Evolutionary conservation across 2,797 vertebrate genomes (phyloP).

Genomic region (Lemur catta): DNA sequence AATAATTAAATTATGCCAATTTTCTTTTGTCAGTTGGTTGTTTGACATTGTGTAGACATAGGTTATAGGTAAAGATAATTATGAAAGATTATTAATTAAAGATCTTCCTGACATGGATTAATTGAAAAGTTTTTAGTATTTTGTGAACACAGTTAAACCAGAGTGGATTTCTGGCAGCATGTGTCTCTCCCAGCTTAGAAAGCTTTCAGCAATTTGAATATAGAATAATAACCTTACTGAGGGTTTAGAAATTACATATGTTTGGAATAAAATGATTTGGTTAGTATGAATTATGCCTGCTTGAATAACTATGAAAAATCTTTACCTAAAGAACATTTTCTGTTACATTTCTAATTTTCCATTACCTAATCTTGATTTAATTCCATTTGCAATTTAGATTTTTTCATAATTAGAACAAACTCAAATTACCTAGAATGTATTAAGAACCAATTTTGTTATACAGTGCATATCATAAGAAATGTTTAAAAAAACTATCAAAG

Average conservation of each 20-base stretch:
- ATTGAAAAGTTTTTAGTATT: conserved; percentile 37
- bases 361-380: neutral
- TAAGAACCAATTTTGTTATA: neutral
- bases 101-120: neutral
- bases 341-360: neutral
- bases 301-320: neutral
- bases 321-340: neutral
- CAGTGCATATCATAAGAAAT: rapidly evolving
- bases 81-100: neutral
- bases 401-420: neutral
- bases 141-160: neutral
- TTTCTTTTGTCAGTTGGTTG: neutral
- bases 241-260: rapidly evolving
- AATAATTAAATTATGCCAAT: rapidly evolving
- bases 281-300: neutral
- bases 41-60: neutral
- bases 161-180: neutral
- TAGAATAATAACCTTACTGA: no score
- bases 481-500: neutral
- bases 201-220: neutral
- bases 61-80: neutral
- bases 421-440: neutral
- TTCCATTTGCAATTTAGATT: neutral
- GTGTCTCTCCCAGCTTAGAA: no score
- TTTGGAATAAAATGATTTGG: neutral